Evolutionary conservation across 1,140 invertebrate genomes (phyloP).

Genomic region (Cardiocondyla obscurior): DNA sequence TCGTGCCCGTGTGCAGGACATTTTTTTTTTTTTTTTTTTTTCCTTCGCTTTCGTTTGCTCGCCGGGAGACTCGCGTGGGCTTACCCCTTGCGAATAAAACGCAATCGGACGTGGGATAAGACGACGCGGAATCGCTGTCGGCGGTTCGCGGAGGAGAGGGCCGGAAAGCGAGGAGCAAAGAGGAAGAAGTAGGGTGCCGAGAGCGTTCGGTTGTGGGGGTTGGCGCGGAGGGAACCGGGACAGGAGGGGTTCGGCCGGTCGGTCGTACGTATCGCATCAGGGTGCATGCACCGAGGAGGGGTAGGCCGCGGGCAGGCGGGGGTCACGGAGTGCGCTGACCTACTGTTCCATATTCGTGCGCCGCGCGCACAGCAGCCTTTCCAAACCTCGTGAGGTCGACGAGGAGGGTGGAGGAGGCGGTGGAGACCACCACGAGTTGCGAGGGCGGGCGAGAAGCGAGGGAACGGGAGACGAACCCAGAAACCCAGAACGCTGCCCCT

Average conservation of each 20-base stretch:
- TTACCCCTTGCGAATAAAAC: constrained; percentile 58
- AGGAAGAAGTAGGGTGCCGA: constrained; percentile 50
- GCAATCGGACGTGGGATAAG: constrained; percentile 64
- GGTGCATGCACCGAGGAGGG: constrained; percentile 73
- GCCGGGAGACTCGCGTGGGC: constrained; percentile 37
- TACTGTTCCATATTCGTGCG: constrained; percentile 83
- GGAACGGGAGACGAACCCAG: constrained; percentile 70
- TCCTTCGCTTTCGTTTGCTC: neutral
- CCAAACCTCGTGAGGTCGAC: constrained; percentile 74
- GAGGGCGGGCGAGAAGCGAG: constrained; percentile 2
- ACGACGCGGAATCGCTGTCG: constrained; percentile 24
- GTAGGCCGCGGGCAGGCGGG: constrained; percentile 76
- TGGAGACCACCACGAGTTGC: neutral
- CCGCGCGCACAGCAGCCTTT: constrained; percentile 78
- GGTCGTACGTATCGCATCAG: constrained; percentile 69
- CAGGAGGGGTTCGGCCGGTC: constrained; percentile 31
- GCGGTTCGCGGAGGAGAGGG: neutral
- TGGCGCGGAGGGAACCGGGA: neutral
- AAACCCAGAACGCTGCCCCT: constrained; percentile 74
- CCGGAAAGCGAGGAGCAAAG: constrained; percentile 8
- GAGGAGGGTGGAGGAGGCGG: neutral
- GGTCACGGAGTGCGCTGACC: constrained; percentile 83
- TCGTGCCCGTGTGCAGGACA: neutral
- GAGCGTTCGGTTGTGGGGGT: constrained; percentile 15
- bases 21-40: neutral